phyloP scores from a whole-genome alignment of 2,113 vertebrate species.

The Trogon surrucura region DNA sequence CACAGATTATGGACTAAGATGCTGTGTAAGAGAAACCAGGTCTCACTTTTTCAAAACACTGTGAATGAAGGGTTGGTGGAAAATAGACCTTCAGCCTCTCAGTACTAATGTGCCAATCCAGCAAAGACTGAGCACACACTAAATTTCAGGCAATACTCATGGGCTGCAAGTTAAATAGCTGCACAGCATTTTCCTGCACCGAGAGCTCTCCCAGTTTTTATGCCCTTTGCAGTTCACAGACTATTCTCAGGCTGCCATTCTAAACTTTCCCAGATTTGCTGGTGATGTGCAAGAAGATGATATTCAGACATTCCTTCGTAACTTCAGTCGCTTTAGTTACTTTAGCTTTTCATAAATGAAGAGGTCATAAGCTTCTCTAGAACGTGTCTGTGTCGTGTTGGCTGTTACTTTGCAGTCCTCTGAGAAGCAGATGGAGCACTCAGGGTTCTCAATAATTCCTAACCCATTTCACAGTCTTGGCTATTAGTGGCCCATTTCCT shows the following conservation, averaged over 20 bases:
- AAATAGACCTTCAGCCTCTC: not conserved
- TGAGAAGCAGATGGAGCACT: not conserved
- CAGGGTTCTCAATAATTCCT: not conserved
- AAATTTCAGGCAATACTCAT: not conserved
- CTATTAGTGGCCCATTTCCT: not conserved
- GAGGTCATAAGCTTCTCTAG: not conserved
- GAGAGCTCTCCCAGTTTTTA: not conserved
- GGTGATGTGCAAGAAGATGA: not conserved
- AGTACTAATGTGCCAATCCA: not conserved
- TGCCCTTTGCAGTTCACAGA: not conserved
- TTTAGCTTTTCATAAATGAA: not conserved
- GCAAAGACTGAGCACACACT: not conserved
- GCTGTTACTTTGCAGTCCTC: not conserved
- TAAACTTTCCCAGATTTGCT: not conserved
- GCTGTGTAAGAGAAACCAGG: not conserved
- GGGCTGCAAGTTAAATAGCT: not conserved
- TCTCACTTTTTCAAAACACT: not conserved
- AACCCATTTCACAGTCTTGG: not conserved
- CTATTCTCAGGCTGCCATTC: not conserved
- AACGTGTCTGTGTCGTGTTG: not conserved
- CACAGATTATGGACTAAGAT: not conserved
- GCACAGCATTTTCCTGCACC: not conserved
- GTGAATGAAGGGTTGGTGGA: not conserved
- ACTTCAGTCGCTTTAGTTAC: not conserved
- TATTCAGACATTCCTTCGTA: not conserved